A percentile compares a stretch with the other conserved stretches of the same genome.
phyloP scores from a whole-genome alignment of 2,113 vertebrate species.

The Rhea pennata region DNA sequence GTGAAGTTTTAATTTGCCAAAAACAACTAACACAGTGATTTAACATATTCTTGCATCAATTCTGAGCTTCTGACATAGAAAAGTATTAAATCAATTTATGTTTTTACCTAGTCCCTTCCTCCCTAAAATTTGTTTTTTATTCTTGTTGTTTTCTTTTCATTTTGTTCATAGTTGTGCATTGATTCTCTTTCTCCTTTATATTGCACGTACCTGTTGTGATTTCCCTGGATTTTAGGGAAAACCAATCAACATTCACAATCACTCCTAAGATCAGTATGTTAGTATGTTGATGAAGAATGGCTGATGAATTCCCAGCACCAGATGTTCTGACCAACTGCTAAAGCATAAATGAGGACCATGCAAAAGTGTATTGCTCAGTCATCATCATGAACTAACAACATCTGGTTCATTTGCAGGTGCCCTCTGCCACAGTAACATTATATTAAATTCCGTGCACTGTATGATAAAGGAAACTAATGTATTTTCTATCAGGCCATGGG shows the following conservation, averaged over 20 bases:
- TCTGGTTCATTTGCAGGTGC: constrained; percentile 28
- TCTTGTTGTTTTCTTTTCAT: not conserved
- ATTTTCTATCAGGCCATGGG: not conserved
- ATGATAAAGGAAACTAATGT: not conserved
- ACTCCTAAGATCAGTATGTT: not conserved
- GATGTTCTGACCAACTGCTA: constrained; percentile 53
- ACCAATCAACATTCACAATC: not conserved
- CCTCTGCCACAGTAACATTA: not conserved
- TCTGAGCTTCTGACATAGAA: not conserved
- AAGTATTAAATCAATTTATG: not conserved
- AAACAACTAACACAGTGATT: not conserved
- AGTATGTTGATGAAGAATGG: constrained; percentile 24
- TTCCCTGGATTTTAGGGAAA: constrained; percentile 2
- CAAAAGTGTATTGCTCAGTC: constrained; percentile 14
- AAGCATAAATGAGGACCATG: not conserved
- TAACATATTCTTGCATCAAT: not conserved
- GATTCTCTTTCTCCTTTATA: not conserved
- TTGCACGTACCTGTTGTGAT: not conserved
- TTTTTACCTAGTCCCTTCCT: not conserved
- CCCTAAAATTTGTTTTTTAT: not conserved
- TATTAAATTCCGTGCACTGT: not conserved
- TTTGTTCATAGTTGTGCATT: fast-evolving
- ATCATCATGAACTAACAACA: constrained; percentile 19
- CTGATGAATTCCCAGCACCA: constrained; percentile 49
- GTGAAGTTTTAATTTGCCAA: not conserved